These are phyloP conservation scores for Dendrolimus kikuchii DNA, from an alignment of 1,140 invertebrate species.

Conservation along the genomic window DNA sequence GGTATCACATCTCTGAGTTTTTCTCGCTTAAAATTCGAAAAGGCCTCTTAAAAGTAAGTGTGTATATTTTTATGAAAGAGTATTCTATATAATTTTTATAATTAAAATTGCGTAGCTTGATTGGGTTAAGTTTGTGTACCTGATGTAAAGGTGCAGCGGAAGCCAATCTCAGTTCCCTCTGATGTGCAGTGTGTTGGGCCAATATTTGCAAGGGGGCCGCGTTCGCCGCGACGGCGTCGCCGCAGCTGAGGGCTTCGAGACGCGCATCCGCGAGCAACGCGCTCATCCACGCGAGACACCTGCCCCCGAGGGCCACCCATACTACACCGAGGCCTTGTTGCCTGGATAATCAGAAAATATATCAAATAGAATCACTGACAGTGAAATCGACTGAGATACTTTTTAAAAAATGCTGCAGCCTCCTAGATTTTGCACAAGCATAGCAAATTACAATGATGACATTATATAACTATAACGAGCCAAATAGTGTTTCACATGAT, in stretches of 20 bases:
- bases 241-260: conserved; percentile 63
- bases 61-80: no score
- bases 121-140: conserved; percentile 14
- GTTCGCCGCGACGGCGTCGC: conserved; percentile 26
- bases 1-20: no score
- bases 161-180: conserved; percentile 50
- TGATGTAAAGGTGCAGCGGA: conserved; percentile 49
- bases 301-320: conserved; percentile 66
- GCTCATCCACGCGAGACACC: conserved; percentile 64
- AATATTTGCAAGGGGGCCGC: conserved; percentile 34
- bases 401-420: neutral
- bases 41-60: no score
- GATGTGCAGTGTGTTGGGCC: conserved; percentile 47
- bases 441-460: no score
- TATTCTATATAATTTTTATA: no score
- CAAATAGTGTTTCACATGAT: no score
- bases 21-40: no score
- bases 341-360: conserved; percentile 77
- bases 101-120: no score
- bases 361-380: neutral
- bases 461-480: no score
- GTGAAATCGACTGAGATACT: neutral
- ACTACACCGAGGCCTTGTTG: conserved; percentile 65
- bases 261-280: conserved; percentile 74
- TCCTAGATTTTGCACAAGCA: neutral